Evolutionary conservation across 2,797 vertebrate species (phyloP).

Genomic region (Clarias fuscus): DNA sequence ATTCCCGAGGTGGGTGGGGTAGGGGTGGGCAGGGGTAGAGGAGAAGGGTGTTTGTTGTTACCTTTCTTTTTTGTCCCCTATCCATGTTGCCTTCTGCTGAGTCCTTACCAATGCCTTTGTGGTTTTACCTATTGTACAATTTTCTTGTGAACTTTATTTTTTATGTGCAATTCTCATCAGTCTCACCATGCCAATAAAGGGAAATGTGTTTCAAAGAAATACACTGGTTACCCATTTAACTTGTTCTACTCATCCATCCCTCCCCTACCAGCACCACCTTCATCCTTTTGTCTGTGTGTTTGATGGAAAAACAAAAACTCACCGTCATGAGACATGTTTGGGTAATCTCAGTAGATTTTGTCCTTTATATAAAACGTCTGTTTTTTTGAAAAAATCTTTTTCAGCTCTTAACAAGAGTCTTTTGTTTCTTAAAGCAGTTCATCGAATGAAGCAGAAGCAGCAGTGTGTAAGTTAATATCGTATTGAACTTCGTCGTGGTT

Average conservation of each 20-base stretch:
- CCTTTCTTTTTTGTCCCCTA: slow-evolving; percentile 80
- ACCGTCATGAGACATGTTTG: neutral
- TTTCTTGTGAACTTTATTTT: slow-evolving; percentile 92
- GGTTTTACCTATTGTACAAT: slow-evolving; percentile 95
- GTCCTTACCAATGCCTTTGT: slow-evolving; percentile 95
- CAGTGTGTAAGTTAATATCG: neutral
- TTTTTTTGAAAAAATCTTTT: neutral
- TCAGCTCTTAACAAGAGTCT: neutral
- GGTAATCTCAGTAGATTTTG: neutral
- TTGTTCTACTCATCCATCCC: slow-evolving; percentile 32
- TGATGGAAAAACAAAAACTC: neutral
- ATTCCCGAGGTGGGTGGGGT: neutral
- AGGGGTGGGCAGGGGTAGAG: slow-evolving; percentile 22
- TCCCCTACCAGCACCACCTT: slow-evolving; percentile 7
- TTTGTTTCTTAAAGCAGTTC: neutral
- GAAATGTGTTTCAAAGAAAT: slow-evolving; percentile 92
- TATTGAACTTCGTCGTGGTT: neutral
- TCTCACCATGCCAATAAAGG: slow-evolving; percentile 99
- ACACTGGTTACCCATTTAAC: slow-evolving; percentile 43
- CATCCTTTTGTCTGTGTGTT: slow-evolving; percentile 26
- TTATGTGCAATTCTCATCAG: slow-evolving; percentile 98
- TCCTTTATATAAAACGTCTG: neutral
- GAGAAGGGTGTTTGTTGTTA: slow-evolving; percentile 64
- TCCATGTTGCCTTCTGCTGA: slow-evolving; percentile 87
- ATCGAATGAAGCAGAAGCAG: slow-evolving; percentile 10